Conservation (phyloP, 2,113 vertebrate genomes). For the Lampris megalopsis region DNA sequence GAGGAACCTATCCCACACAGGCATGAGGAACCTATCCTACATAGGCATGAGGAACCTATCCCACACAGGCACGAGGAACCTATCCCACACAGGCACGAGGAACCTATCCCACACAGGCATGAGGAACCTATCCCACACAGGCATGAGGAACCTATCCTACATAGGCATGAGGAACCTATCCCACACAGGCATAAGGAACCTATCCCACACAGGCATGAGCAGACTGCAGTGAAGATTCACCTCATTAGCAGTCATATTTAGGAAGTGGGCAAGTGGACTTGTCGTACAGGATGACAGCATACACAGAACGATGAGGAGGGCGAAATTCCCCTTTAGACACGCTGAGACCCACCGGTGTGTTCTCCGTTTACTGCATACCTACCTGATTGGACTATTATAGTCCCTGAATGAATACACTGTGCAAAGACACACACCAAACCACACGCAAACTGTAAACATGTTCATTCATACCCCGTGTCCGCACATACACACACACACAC, state of each 20-base stretch:
- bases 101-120: no score
- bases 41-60: no score
- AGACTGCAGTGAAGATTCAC: neutral
- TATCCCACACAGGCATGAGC: neutral
- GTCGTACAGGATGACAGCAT: slow-evolving; percentile 3
- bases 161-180: no score
- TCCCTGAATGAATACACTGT: neutral
- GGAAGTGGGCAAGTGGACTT: slow-evolving; percentile 6
- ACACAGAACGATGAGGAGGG: neutral
- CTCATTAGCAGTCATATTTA: slow-evolving; percentile 20
- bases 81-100: no score
- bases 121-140: no score
- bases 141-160: no score
- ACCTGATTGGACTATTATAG: neutral
- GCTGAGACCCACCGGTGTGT: neutral
- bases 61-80: no score
- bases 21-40: no score
- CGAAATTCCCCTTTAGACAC: slow-evolving; percentile 40
- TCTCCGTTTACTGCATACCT: slow-evolving; percentile 11
- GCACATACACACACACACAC: neutral
- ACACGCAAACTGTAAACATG: slow-evolving; percentile 7
- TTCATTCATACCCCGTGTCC: neutral
- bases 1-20: no score
- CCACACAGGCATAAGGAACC: no score
- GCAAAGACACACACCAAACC: neutral